phyloP scores from a whole-genome alignment of 2,113 vertebrate genomes.

The Lasiurus cinereus region DNA sequence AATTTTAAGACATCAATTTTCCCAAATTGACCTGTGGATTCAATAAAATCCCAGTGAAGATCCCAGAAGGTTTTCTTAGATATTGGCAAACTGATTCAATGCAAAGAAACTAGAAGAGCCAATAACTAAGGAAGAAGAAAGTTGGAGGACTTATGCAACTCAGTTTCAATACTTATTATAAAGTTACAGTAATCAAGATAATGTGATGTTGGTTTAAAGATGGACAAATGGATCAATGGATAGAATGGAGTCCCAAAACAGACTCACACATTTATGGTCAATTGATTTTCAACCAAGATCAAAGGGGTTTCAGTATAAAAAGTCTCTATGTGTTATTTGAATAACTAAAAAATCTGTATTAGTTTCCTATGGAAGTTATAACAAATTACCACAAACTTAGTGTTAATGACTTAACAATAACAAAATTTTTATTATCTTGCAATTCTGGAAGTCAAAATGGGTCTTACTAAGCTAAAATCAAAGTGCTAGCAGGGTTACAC shows the following conservation, averaged over 20 bases:
- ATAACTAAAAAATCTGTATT: conserved; percentile 31
- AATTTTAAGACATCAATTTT: conserved; percentile 50
- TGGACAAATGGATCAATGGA: not conserved
- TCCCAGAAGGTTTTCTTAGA: conserved; percentile 22
- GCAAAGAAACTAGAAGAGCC: conserved; percentile 51
- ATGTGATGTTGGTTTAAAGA: not conserved
- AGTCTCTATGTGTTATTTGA: not conserved
- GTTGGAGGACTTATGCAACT: not conserved
- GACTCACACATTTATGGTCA: not conserved
- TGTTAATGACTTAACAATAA: conserved; percentile 46
- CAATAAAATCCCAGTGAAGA: conserved; percentile 9
- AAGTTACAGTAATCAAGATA: conserved; percentile 41
- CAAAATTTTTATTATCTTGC: not conserved
- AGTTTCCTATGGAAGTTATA: not conserved
- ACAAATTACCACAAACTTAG: conserved; percentile 7
- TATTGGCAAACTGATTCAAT: conserved; percentile 17
- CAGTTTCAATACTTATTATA: conserved; percentile 34
- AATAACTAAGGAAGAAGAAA: conserved; percentile 26
- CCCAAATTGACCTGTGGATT: conserved; percentile 29
- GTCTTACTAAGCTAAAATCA: not conserved
- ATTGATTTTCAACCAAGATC: conserved; percentile 38
- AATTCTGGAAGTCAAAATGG: not conserved
- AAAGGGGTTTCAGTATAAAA: conserved; percentile 29
- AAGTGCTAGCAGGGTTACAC: not conserved
- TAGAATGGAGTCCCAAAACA: conserved; percentile 23